Evolutionary conservation across 2,113 vertebrate species (phyloP).

Genomic region (Salvelinus fontinalis): DNA sequence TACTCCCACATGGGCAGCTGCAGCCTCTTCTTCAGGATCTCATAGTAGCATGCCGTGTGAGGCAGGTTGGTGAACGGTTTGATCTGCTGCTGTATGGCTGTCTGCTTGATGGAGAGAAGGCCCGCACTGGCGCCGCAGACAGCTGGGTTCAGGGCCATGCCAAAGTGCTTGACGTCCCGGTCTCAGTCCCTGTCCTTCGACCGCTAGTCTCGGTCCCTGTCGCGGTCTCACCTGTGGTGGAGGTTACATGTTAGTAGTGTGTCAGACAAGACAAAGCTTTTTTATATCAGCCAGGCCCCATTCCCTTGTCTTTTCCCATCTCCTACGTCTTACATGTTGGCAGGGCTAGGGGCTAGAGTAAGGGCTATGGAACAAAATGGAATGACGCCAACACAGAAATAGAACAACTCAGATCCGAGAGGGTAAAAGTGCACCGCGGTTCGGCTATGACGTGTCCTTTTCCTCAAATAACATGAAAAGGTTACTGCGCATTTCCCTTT

Average conservation of each 20-base stretch:
- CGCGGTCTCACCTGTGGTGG: constrained; percentile 83
- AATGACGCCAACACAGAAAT: background rate
- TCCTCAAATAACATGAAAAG: constrained; percentile 27
- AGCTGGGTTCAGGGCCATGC: constrained; percentile 71
- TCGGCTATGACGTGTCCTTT: constrained; percentile 2
- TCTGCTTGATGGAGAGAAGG: constrained; percentile 78
- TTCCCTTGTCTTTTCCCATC: too few species aligned
- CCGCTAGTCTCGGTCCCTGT: constrained; percentile 85
- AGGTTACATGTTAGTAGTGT: background rate
- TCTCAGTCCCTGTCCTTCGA: constrained; percentile 78
- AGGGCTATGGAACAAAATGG: too few species aligned
- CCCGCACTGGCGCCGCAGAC: constrained; percentile 56
- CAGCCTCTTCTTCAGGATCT: constrained; percentile 93
- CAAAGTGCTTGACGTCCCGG: constrained; percentile 53
- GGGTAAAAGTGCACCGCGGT: background rate
- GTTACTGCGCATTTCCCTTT: constrained; percentile 27
- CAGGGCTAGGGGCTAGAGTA: too few species aligned
- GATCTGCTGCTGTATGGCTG: constrained; percentile 83
- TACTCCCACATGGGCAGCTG: constrained; percentile 96
- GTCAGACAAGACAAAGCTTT: too few species aligned
- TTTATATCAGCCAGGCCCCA: too few species aligned
- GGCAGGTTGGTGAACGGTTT: constrained; percentile 95
- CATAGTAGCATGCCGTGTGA: constrained; percentile 91
- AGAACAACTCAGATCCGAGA: background rate
- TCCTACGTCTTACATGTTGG: too few species aligned